Percentiles rank a stretch among this genome's conserved stretches.
Evolutionary conservation across 2,113 vertebrate genomes (phyloP).

Genomic region (Galbula dea): DNA sequence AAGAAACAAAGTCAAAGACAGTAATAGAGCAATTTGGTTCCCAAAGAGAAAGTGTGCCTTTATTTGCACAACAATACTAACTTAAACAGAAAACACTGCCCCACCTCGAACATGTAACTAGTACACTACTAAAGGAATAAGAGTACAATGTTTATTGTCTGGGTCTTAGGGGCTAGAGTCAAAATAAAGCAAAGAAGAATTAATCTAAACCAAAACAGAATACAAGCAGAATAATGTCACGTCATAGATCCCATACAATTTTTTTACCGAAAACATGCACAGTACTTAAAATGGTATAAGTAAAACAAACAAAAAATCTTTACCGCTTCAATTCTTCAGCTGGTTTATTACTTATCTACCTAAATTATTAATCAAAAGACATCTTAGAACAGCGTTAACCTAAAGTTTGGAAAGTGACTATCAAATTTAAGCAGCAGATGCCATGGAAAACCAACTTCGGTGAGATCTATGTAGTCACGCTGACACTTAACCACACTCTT

Average conservation of each 20-base stretch:
- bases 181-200: neutral
- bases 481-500: neutral
- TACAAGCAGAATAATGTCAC: neutral
- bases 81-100: conserved; percentile 4
- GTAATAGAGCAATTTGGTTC: conserved; percentile 65
- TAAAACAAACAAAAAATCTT: neutral
- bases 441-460: neutral
- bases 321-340: neutral
- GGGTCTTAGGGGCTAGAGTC: neutral
- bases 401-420: neutral
- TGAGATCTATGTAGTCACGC: neutral
- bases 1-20: conserved; percentile 20
- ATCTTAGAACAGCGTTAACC: neutral
- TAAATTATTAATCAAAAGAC: neutral
- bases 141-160: neutral
- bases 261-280: neutral
- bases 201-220: neutral
- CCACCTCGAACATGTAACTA: conserved; percentile 15
- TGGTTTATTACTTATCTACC: neutral
- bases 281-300: neutral
- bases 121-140: neutral
- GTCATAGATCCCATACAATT: neutral
- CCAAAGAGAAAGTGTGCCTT: conserved; percentile 66
- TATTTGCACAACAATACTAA: conserved; percentile 73
- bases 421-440: neutral